These are phyloP conservation scores for Netelia virgata DNA, from an alignment of 2,888 invertebrate species.

Conservation along the genomic window DNA sequence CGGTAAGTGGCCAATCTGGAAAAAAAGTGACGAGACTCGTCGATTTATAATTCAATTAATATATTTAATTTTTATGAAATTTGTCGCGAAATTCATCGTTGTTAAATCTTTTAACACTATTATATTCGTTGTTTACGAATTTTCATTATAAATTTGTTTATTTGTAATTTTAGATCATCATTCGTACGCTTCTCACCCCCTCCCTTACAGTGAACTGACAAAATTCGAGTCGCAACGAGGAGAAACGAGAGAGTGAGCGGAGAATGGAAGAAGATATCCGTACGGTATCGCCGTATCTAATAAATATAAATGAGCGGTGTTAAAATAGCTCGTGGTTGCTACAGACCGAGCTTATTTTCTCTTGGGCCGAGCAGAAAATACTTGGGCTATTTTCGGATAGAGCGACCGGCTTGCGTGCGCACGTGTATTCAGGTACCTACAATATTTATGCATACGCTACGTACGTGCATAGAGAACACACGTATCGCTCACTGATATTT, in stretches of 20 bases:
- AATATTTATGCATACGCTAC: slow-evolving; percentile 6
- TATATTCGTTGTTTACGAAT: too few species aligned
- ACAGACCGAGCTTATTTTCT: slow-evolving; percentile 79
- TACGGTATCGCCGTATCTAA: slow-evolving; percentile 20
- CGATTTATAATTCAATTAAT: too few species aligned
- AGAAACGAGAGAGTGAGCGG: neutral
- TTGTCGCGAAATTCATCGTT: too few species aligned
- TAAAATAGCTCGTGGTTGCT: slow-evolving; percentile 74
- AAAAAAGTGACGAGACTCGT: too few species aligned
- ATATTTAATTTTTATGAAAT: too few species aligned
- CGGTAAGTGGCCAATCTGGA: too few species aligned
- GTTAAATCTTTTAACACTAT: too few species aligned
- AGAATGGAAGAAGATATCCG: slow-evolving; percentile 1
- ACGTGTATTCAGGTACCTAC: slow-evolving; percentile 49
- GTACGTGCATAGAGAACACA: neutral
- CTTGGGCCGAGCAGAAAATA: slow-evolving; percentile 75
- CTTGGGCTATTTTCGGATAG: slow-evolving; percentile 76
- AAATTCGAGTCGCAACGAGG: neutral
- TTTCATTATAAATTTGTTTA: too few species aligned
- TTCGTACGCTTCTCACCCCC: too few species aligned
- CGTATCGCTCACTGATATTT: slow-evolving; percentile 17
- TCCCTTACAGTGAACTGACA: too few species aligned
- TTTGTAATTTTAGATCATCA: too few species aligned
- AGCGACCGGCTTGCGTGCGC: slow-evolving; percentile 68
- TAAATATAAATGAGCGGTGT: slow-evolving; percentile 60